phyloP scores from a whole-genome alignment of 1,140 invertebrate genomes.

The Gryon sp. region DNA sequence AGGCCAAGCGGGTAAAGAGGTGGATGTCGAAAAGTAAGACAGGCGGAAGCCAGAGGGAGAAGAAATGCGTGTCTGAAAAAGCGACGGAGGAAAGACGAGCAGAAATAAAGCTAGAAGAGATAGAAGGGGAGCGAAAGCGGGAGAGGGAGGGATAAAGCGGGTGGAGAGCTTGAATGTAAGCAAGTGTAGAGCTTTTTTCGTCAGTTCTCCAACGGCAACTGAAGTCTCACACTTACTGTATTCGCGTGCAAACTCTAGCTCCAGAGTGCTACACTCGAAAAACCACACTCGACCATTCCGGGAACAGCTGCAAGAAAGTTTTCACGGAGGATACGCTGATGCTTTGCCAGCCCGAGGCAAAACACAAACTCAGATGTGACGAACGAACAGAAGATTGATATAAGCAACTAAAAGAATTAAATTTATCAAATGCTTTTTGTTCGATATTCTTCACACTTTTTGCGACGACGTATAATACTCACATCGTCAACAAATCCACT shows the following conservation, averaged over 20 bases:
- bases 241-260: conserved; percentile 53
- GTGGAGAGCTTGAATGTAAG: conserved; percentile 47
- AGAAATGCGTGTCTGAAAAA: conserved; percentile 20
- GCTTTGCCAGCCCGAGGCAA: conserved; percentile 54
- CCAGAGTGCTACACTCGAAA: conserved; percentile 56
- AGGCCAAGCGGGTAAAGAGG: conserved; percentile 36
- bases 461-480: background rate
- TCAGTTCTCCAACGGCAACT: conserved; percentile 49
- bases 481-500: conserved; percentile 22
- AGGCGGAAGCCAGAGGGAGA: conserved; percentile 22
- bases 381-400: conserved; percentile 54
- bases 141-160: conserved; percentile 5
- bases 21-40: conserved; percentile 24
- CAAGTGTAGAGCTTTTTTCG: conserved; percentile 49
- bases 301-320: conserved; percentile 61
- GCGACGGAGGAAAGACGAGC: conserved; percentile 40
- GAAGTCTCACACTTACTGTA: conserved; percentile 59
- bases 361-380: conserved; percentile 51
- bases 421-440: conserved; percentile 51
- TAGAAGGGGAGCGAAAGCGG: too few species aligned
- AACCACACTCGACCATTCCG: conserved; percentile 62
- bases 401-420: conserved; percentile 62
- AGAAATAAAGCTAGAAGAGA: conserved; percentile 43
- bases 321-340: conserved; percentile 59
- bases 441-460: conserved; percentile 7